phyloP scores from a whole-genome alignment of 2,797 vertebrate species.

The Poeciliopsis infans region DNA sequence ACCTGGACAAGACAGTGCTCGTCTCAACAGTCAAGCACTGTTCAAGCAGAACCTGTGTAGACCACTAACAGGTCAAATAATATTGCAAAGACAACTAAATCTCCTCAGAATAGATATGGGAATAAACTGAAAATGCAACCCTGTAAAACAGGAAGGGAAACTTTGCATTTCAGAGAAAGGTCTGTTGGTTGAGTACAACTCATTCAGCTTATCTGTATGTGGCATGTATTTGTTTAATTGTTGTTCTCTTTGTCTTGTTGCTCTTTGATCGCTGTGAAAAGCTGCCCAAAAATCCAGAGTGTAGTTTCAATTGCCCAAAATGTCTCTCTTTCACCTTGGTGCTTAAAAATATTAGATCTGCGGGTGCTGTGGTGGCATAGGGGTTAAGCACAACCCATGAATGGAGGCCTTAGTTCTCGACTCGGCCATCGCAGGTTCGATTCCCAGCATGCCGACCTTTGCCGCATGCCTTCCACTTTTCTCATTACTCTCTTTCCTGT shows the following conservation, averaged over 20 bases:
- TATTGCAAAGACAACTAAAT: neutral
- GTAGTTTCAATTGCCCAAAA: neutral
- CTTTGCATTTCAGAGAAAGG: neutral
- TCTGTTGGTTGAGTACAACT: neutral
- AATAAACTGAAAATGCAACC: neutral
- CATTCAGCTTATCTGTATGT: neutral
- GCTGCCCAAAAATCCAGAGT: neutral
- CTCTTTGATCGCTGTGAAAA: neutral
- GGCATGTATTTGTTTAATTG: neutral
- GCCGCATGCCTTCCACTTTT: too few relatives aligned
- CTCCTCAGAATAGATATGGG: neutral
- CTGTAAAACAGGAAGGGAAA: neutral
- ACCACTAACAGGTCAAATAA: neutral
- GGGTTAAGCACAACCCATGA: too few relatives aligned
- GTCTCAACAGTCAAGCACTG: neutral
- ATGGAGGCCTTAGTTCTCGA: too few relatives aligned
- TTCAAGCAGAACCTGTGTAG: too few relatives aligned
- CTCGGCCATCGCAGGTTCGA: too few relatives aligned
- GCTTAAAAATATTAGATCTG: too few relatives aligned
- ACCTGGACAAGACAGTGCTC: too few relatives aligned
- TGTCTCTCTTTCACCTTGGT: too few relatives aligned
- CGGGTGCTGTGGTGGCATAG: too few relatives aligned
- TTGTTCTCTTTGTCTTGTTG: neutral
- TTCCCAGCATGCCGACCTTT: too few relatives aligned
- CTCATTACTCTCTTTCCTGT: too few relatives aligned